Conservation (phyloP, 2,888 invertebrate genomes). For the Monopis laevigella region DNA sequence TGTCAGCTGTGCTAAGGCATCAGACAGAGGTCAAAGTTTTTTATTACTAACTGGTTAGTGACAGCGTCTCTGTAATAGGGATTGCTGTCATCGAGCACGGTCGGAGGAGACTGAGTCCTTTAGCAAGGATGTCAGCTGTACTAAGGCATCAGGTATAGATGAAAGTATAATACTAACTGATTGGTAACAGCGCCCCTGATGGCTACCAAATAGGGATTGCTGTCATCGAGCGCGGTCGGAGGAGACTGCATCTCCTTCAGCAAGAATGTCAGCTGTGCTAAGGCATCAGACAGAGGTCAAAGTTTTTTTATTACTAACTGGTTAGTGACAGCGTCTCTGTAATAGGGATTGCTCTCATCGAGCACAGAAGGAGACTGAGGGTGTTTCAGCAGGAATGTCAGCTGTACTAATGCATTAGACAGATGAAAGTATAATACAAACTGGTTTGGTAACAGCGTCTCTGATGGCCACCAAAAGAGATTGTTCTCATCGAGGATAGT, state of each 20-base stretch:
- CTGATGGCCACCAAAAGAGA: constrained; percentile 73
- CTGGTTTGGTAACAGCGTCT: constrained; percentile 31
- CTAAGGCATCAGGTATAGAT: constrained; percentile 73
- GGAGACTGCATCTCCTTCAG: constrained; percentile 63
- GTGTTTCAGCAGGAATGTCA: constrained; percentile 65
- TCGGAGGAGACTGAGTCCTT: constrained; percentile 65
- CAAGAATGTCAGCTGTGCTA: constrained; percentile 65
- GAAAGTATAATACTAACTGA: constrained; percentile 29
- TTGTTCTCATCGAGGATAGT: constrained; percentile 67
- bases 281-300: constrained; percentile 75
- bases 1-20: constrained; percentile 67
- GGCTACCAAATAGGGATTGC: constrained; percentile 73
- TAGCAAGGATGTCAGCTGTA: constrained; percentile 64
- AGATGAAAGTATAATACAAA: no score
- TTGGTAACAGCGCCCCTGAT: constrained; percentile 51
- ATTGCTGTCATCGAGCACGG: constrained; percentile 64
- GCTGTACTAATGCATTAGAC: constrained; percentile 71
- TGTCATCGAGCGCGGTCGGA: constrained; percentile 59
- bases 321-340: constrained; percentile 49
- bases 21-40: no score
- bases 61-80: constrained; percentile 69
- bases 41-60: constrained; percentile 24
- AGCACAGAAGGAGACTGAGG: constrained; percentile 59
- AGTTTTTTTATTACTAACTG: constrained; percentile 26
- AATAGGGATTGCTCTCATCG: constrained; percentile 69